Percentiles rank a stretch among this genome's conserved stretches.
These are phyloP conservation scores for Dufourea novaeangliae DNA, from an alignment of 1,140 invertebrate genomes.

Conservation along the genomic window DNA sequence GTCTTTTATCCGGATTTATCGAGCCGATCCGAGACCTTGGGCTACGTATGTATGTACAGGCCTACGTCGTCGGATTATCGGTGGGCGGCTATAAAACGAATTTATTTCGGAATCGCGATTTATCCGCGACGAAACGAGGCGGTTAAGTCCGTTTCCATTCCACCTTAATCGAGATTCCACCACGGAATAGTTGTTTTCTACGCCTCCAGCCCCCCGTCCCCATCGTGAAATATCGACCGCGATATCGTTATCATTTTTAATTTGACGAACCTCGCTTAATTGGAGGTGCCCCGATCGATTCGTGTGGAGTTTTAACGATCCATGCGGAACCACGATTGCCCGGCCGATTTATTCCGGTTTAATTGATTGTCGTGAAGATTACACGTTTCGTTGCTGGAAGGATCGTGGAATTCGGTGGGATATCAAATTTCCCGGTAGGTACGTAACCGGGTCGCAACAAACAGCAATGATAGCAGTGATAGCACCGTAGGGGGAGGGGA, in stretches of 20 bases:
- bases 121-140: neutral
- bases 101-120: slow-evolving; percentile 29
- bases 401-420: slow-evolving; percentile 13
- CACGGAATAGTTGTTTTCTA: neutral
- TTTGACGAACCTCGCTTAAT: neutral
- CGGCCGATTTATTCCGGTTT: neutral
- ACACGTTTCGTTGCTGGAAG: too few species aligned
- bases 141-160: too few species aligned
- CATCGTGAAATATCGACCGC: too few species aligned
- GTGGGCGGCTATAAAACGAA: slow-evolving; percentile 7
- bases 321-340: neutral
- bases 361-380: neutral
- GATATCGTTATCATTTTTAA: too few species aligned
- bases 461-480: slow-evolving; percentile 64
- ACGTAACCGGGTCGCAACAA: slow-evolving; percentile 62
- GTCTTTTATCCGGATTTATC: slow-evolving; percentile 63
- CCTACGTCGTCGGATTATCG: slow-evolving; percentile 18
- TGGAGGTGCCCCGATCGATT: neutral
- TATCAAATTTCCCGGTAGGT: slow-evolving; percentile 33
- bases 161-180: neutral
- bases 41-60: slow-evolving; percentile 32
- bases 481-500: slow-evolving; percentile 31
- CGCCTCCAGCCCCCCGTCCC: neutral
- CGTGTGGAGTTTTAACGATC: neutral
- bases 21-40: slow-evolving; percentile 12